Conservation (phyloP, 2,113 vertebrate species). For the Rhegmatorhina hoffmannsi region DNA sequence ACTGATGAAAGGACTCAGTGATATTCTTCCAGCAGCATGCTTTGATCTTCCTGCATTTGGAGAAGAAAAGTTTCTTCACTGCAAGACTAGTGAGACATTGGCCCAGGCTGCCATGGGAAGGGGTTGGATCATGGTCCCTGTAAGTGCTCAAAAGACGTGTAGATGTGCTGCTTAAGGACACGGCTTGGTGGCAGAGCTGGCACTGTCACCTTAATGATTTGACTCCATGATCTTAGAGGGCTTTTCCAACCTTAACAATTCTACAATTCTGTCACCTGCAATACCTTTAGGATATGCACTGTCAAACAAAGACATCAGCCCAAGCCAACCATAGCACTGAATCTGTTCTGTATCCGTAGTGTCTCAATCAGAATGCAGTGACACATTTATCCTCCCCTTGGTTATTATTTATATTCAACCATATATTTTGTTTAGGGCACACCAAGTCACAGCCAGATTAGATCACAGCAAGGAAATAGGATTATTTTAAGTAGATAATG, state of each 20-base stretch:
- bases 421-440: conserved; percentile 66
- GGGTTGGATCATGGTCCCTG: background rate
- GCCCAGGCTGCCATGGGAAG: background rate
- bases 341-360: background rate
- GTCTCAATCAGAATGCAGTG: background rate
- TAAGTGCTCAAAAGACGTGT: background rate
- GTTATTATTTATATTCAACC: conserved; percentile 46
- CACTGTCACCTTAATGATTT: background rate
- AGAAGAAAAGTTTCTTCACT: background rate
- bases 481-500: conserved; percentile 78
- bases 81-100: background rate
- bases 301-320: background rate
- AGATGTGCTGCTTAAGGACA: background rate
- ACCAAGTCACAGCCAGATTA: conserved; percentile 62
- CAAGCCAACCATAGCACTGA: background rate
- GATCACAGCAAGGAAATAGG: conserved; percentile 70
- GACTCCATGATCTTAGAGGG: rapidly evolving
- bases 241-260: background rate
- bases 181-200: background rate
- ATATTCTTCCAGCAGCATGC: rapidly evolving
- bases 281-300: background rate
- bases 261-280: background rate
- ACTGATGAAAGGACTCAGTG: background rate
- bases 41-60: background rate
- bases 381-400: background rate